Base-by-base conservation (phyloP, 2,888 invertebrate species). In the Limnephilus auricula region DNA sequence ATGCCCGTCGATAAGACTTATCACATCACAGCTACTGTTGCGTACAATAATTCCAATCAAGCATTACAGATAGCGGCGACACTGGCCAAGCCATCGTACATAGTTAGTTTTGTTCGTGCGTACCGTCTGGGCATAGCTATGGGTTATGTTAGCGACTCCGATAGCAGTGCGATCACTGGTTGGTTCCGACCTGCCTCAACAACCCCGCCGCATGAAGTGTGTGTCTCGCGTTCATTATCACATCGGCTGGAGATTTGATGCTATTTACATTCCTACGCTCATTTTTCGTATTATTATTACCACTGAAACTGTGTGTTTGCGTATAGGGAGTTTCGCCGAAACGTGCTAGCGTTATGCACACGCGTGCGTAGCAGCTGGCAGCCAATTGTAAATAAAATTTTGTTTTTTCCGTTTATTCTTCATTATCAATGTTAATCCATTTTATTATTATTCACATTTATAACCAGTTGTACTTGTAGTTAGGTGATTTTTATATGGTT, bases 241-340 rank as follows among this genome's bases (percentile, higher is more conserved):
- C 34, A n/a, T 85, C 34, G 85, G 34, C 37, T n/a, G 85, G 40
- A 85, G 85, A 85, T 85, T 85, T 85, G 85, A 32, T 34, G 32
- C 37, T 85, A 34, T 85, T 85, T 85, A 34, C 85, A 40, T 85
- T 40, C 34, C 32, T 13, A 31, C 80, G 32, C n/a, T n/a, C 65
- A 65, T 65, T 65, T 65, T 65, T 65, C 25, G 25, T 65, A 65
- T 65, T 65, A 65, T 65, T 65, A 65, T 65, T n/a, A n/a, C 9
- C 25, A 65, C n/a, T 65, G 65, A 50, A 50, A 50, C 45, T 65
- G 65, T 65, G 25, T 65, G 65, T 65, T 65, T 65, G 65, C 65
- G 25, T 25, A 65, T n/a, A 25, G n/a, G 25, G 65, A 65, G 25
- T 65, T 9, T 1, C 65, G 9, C 9, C 9, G n/a, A 65, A 65